A percentile compares a stretch with the other conserved stretches of the same genome.
These are phyloP conservation scores for Menidia menidia DNA, from an alignment of 2,797 vertebrate species.

Conservation along the genomic window DNA sequence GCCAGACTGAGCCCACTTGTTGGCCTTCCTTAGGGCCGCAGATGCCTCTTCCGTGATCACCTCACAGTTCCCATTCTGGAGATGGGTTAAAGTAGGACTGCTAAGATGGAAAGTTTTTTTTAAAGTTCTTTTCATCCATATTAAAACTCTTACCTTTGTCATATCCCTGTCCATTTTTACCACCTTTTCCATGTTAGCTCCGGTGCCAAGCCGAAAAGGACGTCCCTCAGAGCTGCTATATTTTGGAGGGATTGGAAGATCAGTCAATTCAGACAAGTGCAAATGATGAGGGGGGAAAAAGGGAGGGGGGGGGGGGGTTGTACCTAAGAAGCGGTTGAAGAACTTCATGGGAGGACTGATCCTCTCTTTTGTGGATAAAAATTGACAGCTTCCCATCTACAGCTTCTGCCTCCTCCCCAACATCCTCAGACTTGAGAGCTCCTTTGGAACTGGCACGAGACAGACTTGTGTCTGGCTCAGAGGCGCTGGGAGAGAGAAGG, in stretches of 20 bases:
- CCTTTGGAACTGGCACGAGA: slow-evolving; percentile 92
- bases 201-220: slow-evolving; percentile 96
- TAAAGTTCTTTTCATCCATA: neutral
- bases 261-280: slow-evolving; percentile 13
- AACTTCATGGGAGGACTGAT: slow-evolving; percentile 98
- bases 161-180: slow-evolving; percentile 99
- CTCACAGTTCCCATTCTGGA: slow-evolving; percentile 94
- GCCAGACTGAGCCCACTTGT: slow-evolving; percentile 98
- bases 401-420: slow-evolving; percentile 94
- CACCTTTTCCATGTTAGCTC: slow-evolving; percentile 99
- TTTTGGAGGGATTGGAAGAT: slow-evolving; percentile 36
- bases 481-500: slow-evolving; percentile 95
- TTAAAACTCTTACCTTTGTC: slow-evolving; percentile 88
- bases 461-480: slow-evolving; percentile 92
- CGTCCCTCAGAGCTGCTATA: slow-evolving; percentile 97
- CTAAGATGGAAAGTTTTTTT: neutral
- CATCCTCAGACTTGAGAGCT: slow-evolving; percentile 92
- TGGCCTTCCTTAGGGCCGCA: slow-evolving; percentile 95
- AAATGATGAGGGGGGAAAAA: neutral
- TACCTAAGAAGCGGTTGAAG: slow-evolving; percentile 97
- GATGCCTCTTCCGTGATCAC: slow-evolving; percentile 96
- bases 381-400: slow-evolving; percentile 98
- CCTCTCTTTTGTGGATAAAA: slow-evolving; percentile 98
- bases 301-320: neutral
- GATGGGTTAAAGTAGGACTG: slow-evolving; percentile 17